Percentiles rank a stretch among this genome's conserved stretches.
phyloP scores from a whole-genome alignment of 2,888 invertebrate genomes.

The Philhelius pedissequus region DNA sequence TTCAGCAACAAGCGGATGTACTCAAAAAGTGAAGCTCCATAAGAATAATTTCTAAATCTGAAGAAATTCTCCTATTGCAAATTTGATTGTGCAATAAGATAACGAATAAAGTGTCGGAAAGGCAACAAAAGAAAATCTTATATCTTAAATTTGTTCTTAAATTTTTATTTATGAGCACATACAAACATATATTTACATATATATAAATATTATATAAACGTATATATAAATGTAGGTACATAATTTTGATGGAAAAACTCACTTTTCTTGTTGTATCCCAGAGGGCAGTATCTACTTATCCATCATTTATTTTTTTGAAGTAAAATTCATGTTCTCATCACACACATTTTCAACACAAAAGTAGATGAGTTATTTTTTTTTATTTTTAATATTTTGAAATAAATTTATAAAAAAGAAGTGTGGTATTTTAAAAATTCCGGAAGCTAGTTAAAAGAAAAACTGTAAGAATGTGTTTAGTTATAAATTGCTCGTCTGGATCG shows the following conservation, averaged over 20 bases:
- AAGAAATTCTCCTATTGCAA: not conserved
- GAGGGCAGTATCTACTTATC: not conserved
- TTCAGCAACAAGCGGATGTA: too few relatives aligned
- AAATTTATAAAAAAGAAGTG: not conserved
- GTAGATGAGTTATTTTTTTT: constrained; percentile 33
- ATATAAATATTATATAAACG: too few relatives aligned
- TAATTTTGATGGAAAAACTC: not conserved
- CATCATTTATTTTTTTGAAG: not conserved
- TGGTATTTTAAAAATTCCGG: not conserved
- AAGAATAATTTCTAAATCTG: not conserved
- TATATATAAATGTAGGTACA: too few relatives aligned
- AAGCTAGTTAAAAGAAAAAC: too few relatives aligned
- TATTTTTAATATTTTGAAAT: constrained; percentile 35
- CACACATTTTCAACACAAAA: not conserved
- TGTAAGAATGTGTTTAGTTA: too few relatives aligned
- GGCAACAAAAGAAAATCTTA: not conserved
- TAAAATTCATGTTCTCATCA: not conserved
- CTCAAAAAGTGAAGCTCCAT: too few relatives aligned
- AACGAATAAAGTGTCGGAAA: not conserved
- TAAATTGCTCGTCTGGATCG: too few relatives aligned
- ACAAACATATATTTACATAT: too few relatives aligned
- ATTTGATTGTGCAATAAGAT: not conserved
- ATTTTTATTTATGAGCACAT: too few relatives aligned
- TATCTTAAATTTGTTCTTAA: not conserved
- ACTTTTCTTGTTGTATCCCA: not conserved